A percentile compares a stretch with the other conserved stretches of the same genome.
Conservation (phyloP, 1,140 invertebrate genomes). For the Metopolophium dirhodum region DNA sequence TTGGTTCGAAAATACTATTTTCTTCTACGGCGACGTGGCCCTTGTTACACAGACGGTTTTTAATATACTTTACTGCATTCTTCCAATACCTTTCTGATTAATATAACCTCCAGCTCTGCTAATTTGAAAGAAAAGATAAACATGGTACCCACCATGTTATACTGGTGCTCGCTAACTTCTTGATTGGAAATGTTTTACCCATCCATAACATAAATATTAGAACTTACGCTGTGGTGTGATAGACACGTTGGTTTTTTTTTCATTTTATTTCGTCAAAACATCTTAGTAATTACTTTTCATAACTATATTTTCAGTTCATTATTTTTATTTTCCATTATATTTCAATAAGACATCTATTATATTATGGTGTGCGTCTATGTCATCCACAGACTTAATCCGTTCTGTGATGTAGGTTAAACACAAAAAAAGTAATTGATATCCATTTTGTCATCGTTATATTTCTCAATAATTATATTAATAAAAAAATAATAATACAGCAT, state of each 20-base stretch:
- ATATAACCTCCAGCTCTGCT: not conserved
- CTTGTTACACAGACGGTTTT: not conserved
- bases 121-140: not conserved
- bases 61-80: not conserved
- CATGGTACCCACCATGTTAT: not conserved
- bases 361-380: not conserved
- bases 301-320: not conserved
- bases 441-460: not conserved
- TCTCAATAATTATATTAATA: not conserved
- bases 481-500: not conserved
- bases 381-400: not conserved
- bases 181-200: not conserved
- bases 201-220: conserved; percentile 1
- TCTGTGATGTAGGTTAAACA: not conserved
- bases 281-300: conserved; percentile 11
- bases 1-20: not conserved
- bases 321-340: not conserved
- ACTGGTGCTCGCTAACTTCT: not conserved
- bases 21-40: not conserved
- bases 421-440: conserved; percentile 11
- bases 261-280: not conserved
- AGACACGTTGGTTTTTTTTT: not conserved
- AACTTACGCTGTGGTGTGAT: not conserved
- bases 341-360: not conserved
- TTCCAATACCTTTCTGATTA: not conserved